These are phyloP conservation scores for Acrobeloides nanus DNA, from an alignment of 2,888 invertebrate genomes.

Conservation along the genomic window DNA sequence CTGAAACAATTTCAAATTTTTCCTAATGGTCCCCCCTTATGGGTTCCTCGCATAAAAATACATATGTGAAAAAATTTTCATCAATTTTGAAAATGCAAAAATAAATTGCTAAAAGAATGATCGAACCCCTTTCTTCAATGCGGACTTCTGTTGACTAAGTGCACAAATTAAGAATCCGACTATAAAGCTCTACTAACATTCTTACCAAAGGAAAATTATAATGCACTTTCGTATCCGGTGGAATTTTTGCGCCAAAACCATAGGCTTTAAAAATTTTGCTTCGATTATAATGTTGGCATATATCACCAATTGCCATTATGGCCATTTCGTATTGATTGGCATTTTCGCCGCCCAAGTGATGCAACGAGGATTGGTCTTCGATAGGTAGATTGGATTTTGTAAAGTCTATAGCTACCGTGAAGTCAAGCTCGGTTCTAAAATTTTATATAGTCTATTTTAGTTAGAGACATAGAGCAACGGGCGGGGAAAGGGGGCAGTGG, in stretches of 20 bases:
- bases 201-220: slow-evolving; percentile 48
- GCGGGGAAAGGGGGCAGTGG: too few species aligned
- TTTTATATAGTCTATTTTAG: too few species aligned
- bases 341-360: slow-evolving; percentile 21
- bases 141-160: not conserved
- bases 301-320: slow-evolving; percentile 37
- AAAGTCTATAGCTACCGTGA: slow-evolving; percentile 38
- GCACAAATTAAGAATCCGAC: not conserved
- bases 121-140: too few species aligned
- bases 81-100: too few species aligned
- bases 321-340: slow-evolving; percentile 44
- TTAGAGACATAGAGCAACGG: too few species aligned
- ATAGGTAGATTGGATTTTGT: slow-evolving; percentile 40
- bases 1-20: too few species aligned
- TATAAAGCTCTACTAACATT: too few species aligned
- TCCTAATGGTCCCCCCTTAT: too few species aligned
- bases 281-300: slow-evolving; percentile 41
- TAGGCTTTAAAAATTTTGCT: slow-evolving; percentile 36
- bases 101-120: too few species aligned
- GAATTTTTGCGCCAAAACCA: slow-evolving; percentile 59
- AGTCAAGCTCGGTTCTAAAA: slow-evolving; percentile 39
- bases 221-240: slow-evolving; percentile 53
- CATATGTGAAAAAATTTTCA: too few species aligned
- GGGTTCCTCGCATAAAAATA: too few species aligned
- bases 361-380: slow-evolving; percentile 36